phyloP scores from a whole-genome alignment of 2,888 invertebrate genomes.

The Phoronis australis region DNA sequence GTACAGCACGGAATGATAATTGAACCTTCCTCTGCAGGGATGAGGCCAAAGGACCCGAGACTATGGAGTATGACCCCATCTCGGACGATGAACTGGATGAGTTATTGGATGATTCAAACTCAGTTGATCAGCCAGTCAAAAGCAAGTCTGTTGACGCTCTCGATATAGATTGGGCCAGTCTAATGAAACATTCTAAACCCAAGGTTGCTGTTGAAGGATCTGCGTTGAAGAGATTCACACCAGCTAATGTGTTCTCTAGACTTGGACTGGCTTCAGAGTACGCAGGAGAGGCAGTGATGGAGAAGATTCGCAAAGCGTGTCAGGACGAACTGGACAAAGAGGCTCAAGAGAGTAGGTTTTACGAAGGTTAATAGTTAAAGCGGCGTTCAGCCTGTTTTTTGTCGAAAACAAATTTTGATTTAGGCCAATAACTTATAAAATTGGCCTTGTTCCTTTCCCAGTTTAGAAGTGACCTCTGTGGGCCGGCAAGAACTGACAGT shows the following conservation, averaged over 20 bases:
- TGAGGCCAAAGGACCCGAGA: background rate
- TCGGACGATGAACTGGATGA: constrained; percentile 18
- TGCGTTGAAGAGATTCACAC: constrained; percentile 73
- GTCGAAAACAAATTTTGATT: no score
- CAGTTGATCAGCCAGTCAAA: background rate
- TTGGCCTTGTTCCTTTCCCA: no score
- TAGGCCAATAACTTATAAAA: no score
- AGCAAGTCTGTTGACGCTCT: constrained; percentile 81
- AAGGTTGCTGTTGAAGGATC: constrained; percentile 53
- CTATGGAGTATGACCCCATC: constrained; percentile 10
- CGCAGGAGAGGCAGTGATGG: constrained; percentile 64
- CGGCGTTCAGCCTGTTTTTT: no score
- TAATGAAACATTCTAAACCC: constrained; percentile 53
- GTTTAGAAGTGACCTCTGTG: no score
- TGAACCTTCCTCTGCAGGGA: no score
- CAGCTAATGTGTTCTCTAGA: constrained; percentile 70
- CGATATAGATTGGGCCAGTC: constrained; percentile 86
- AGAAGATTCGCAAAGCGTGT: constrained; percentile 29
- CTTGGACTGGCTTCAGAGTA: constrained; percentile 73
- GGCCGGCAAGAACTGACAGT: no score
- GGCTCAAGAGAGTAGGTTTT: constrained; percentile 1
- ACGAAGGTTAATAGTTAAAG: constrained; percentile 2
- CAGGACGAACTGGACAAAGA: constrained; percentile 19
- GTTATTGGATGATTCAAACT: no score
- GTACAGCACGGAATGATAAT: no score